Conservation (phyloP, 2,888 invertebrate genomes). For the Mimumesa dahlbomi region DNA sequence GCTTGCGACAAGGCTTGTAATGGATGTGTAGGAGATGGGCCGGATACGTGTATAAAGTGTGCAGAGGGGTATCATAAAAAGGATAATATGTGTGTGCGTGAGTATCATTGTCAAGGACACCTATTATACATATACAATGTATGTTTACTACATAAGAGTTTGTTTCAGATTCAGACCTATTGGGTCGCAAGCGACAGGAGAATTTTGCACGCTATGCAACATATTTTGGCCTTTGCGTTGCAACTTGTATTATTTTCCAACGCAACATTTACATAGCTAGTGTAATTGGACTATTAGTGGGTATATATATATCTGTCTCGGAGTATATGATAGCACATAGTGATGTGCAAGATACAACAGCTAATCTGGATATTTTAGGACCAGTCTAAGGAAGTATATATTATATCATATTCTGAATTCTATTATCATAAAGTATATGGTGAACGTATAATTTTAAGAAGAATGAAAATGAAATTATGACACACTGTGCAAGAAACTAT, state of each 20-base stretch:
- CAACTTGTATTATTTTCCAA: slow-evolving; percentile 92
- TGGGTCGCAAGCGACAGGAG: slow-evolving; percentile 82
- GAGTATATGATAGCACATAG: slow-evolving; percentile 86
- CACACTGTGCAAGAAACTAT: neutral
- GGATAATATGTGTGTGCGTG: slow-evolving; percentile 89
- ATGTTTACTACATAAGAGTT: slow-evolving; percentile 1
- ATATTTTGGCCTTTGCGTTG: slow-evolving; percentile 91
- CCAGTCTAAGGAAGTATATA: slow-evolving; percentile 42
- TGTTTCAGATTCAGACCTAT: slow-evolving; percentile 66
- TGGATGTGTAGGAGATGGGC: slow-evolving; percentile 93
- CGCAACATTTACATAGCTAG: slow-evolving; percentile 89
- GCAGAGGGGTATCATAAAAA: slow-evolving; percentile 87
- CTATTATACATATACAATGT: neutral
- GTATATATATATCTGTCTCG: slow-evolving; percentile 91
- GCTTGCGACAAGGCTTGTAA: slow-evolving; percentile 92
- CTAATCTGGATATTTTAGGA: slow-evolving; percentile 71
- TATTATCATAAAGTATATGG: too few species aligned
- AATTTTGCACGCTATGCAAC: slow-evolving; percentile 89
- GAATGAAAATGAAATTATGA: neutral
- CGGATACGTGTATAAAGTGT: slow-evolving; percentile 94
- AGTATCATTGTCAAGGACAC: slow-evolving; percentile 69
- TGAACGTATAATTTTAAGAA: too few species aligned
- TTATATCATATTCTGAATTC: neutral
- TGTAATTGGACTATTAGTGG: slow-evolving; percentile 89
- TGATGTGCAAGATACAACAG: slow-evolving; percentile 69